Base-by-base conservation (phyloP, 2,888 invertebrate genomes). In the Athalia rosae region DNA sequence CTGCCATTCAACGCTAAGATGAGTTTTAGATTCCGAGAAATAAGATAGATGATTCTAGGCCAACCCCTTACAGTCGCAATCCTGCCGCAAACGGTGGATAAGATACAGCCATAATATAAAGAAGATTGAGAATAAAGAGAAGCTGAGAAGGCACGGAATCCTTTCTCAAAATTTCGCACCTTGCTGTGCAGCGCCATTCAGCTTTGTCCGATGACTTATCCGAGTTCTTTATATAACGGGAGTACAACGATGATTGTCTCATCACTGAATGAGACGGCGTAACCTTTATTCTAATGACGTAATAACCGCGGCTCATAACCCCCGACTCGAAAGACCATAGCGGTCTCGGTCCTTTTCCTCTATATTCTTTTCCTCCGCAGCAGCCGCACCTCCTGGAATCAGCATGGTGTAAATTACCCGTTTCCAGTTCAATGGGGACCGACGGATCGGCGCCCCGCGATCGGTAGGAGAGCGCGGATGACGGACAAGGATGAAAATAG, bases 341-440 rank as follows among this genome's bases (percentile, higher is more conserved):
- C 48, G 45, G 45, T 56, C 58, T 66, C n/a, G n/a, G n/a, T n/a
- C n/a, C n/a, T n/a, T n/a, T n/a, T n/a, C n/a, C n/a, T n/a, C n/a
- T n/a, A n/a, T n/a, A 11, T 48, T 6, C 61, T 48, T 48, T 61
- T 28, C 4, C 9, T n/a, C n/a, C 48, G n/a, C 48, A 28, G 8
- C 13, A 71, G 11, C 4, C 11, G n/a, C 4, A 50, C 45, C 6
- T 64, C 28, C 28, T 11, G 28, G 15, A 48, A 74, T 74, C 74
- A 74, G 74, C 74, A 61, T 62, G 74, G 62, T 74, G 74, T 74
- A 74, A 74, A 62, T 74, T 74, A 74, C 61, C 61, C 9, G 8
- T 58, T 59, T 71, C 45, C 45, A 58, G 58, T 47, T 71, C 71
- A 71, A 71, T 71, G 15, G 43, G 4, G 9, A 59, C 71, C 58